phyloP scores from a whole-genome alignment of 1,140 invertebrate species.

The Ladona fulva region DNA sequence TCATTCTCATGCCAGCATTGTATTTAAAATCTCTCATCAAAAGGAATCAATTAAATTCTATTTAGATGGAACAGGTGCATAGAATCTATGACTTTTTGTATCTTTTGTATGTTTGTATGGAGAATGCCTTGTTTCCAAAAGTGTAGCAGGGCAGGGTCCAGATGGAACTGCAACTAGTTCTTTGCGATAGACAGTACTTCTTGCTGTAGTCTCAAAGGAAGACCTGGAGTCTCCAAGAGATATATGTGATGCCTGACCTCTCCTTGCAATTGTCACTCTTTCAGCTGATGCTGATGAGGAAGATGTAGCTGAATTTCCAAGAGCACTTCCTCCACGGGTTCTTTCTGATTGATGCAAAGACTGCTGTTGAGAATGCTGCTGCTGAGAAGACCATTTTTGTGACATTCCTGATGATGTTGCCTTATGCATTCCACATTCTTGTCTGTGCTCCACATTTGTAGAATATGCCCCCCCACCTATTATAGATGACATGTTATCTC shows the following conservation, averaged over 20 bases:
- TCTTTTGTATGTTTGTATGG: conserved; percentile 73
- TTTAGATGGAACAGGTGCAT: conserved; percentile 42
- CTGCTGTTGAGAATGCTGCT: conserved; percentile 49
- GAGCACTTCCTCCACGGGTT: conserved; percentile 36
- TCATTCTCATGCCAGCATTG: too few species aligned
- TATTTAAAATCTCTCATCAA: too few species aligned
- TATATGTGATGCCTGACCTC: conserved; percentile 60
- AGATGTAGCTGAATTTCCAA: neutral
- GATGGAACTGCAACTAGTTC: conserved; percentile 57
- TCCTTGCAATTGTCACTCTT: conserved; percentile 39
- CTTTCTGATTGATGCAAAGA: conserved; percentile 58
- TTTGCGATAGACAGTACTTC: conserved; percentile 49
- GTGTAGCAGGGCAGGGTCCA: conserved; percentile 66
- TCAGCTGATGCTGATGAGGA: neutral
- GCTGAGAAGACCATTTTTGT: neutral
- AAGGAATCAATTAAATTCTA: neutral
- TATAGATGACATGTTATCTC: neutral
- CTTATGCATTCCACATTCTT: neutral
- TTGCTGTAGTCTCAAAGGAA: conserved; percentile 13
- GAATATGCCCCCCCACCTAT: neutral
- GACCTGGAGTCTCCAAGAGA: conserved; percentile 47
- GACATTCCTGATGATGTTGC: neutral
- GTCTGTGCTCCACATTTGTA: neutral
- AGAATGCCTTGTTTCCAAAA: conserved; percentile 55
- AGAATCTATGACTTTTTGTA: conserved; percentile 73